Base-by-base conservation (phyloP, 2,888 invertebrate genomes). In the Pseudeuparius sepicola region DNA sequence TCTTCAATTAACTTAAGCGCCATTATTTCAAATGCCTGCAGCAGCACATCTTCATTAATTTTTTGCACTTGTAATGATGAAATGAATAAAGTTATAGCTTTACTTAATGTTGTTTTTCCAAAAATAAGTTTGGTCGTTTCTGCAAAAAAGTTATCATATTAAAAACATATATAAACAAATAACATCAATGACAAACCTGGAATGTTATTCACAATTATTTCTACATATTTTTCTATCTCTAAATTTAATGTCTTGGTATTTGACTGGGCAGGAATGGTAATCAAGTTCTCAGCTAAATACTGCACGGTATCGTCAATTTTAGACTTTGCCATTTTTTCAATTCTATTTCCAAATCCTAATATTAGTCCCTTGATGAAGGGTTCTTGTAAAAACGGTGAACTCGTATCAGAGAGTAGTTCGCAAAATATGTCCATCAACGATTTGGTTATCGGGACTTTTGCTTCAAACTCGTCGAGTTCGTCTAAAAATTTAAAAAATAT, bases 391-490 rank as follows among this genome's bases (percentile, higher is more conserved):
- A 68, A 46, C 10, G 60, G 57, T 23, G 63, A 64, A 24, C 60
- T 60, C 25, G 63, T 57, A 18, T 66, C 68, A 6, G 60, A 55
- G 16, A 68, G 48, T 34, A 68, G 44, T 49, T 69, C 69, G 37
- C 68, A 68, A 18, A 65, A 44, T 23, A 68, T 56, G 46, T 68
- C 69, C 18, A 65, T 41, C 9, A 59, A 41, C 2, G 58, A 58
- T 46, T 65, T 65, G 2, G 66, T 64, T 43, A 68, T 52, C 7
- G 63, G 65, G 39, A 69, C 50, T 45, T 61, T 62, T 2, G 61
- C 54, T 39, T 68, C 68, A 33, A 67, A 57, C 34, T 68, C 68
- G 14, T 69, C 68, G 13, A 65, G 46, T 51, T 69, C 68, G 48
- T 69, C 68, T 67, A 43, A 31, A 53, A 57, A 39, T 20, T 29